Evolutionary conservation across 2,888 invertebrate genomes (phyloP), one percentile per base, ranked within the genome.

Genomic region (Aphidoletes aphidimyza): DNA sequence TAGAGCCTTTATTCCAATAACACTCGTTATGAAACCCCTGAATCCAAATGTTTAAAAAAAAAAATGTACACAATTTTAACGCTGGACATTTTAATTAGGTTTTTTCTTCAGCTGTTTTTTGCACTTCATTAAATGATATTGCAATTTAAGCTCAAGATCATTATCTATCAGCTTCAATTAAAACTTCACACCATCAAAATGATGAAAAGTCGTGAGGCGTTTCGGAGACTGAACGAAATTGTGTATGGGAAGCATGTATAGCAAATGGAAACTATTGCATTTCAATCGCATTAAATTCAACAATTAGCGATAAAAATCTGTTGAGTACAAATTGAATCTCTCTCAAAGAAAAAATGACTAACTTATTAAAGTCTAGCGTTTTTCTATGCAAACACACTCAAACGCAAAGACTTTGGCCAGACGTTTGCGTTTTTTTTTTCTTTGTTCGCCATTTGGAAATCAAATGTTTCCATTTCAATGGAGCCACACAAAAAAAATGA

Each of bases 401-500:
- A 11, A 47, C 2, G 11, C 8, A 19, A 17, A 47, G 3, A 3
- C 3, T 54, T 22, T 5, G 22, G 54, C 3, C n/a, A 26, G 11
- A 8, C 22, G 54, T 22, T 22, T 22, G 54, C 54, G 5, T 26
- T 2, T 39, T 47, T 47, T 47, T 47, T 39, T 11, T 39, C 11
- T 11, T 39, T 14, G 2, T 14, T 8, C 17, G 34, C 14, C 69
- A 14, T 30, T 69, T 69, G 69, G 11, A 54, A 54, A 54, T 54
- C 54, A n/a, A 54, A 22, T 54, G 54, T 42, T 42, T 42, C 42
- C 42, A 22, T 54, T 54, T 54, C 54, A 54, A 54, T 54, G 54
- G 22, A 54, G 26, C 26, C 22, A 54, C 26, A 26, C 3, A 49
- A 54, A 54, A 19, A 54, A 54, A 54, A 54, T n/a, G 22, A 54